Evolutionary conservation across 2,113 vertebrate species (phyloP).

Genomic region (Aphyosemion australe): DNA sequence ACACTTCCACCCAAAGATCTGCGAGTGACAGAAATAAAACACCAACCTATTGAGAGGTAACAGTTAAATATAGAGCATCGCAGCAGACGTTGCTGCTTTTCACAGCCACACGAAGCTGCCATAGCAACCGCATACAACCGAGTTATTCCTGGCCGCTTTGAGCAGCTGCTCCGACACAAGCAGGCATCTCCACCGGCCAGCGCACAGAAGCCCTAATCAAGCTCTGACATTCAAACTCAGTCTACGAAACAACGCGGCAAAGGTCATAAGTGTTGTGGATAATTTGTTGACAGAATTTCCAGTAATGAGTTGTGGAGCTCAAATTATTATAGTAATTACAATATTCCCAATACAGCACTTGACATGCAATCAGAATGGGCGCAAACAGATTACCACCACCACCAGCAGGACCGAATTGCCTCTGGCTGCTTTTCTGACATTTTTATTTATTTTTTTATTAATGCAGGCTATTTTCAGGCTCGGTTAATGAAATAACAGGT

Average conservation of each 20-base stretch:
- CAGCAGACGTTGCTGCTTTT: slow-evolving; percentile 27
- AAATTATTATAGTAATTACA: slow-evolving; percentile 43
- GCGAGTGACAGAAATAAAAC: slow-evolving; percentile 8
- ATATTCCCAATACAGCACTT: slow-evolving; percentile 49
- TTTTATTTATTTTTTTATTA: slow-evolving; percentile 3
- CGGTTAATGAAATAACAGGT: slow-evolving; percentile 42
- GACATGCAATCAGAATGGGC: slow-evolving; percentile 28
- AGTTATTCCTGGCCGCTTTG: slow-evolving; percentile 65
- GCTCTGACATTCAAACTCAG: slow-evolving; percentile 50
- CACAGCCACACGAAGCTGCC: slow-evolving; percentile 55
- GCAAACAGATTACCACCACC: slow-evolving; percentile 36
- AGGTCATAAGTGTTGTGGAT: slow-evolving; percentile 50
- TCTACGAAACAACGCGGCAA: slow-evolving; percentile 34
- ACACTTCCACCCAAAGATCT: slow-evolving; percentile 12
- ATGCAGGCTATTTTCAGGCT: slow-evolving; percentile 30
- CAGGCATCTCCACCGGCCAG: slow-evolving; percentile 45
- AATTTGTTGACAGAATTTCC: slow-evolving; percentile 55
- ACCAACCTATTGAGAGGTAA: slow-evolving; percentile 15
- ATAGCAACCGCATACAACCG: slow-evolving; percentile 63
- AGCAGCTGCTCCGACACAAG: slow-evolving; percentile 61
- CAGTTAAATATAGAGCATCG: slow-evolving; percentile 8
- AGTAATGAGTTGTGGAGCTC: slow-evolving; percentile 48
- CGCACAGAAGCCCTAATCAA: slow-evolving; percentile 31
- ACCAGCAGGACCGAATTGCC: slow-evolving; percentile 10
- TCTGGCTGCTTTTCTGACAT: not conserved